These are phyloP conservation scores for Archivesica marissinica DNA, from an alignment of 1,140 invertebrate species.

Conservation along the genomic window DNA sequence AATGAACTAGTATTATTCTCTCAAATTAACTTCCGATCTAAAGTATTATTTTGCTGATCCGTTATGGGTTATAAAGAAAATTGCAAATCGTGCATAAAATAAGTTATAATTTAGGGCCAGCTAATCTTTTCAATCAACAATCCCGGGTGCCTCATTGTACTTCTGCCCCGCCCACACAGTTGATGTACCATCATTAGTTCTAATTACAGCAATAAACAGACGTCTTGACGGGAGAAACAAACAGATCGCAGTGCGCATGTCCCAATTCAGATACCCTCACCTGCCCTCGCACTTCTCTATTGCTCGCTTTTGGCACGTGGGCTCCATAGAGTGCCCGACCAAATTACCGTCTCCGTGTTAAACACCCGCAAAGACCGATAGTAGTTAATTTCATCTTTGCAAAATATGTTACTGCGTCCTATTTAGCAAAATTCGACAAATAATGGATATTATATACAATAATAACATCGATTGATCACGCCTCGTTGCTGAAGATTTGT, in stretches of 20 bases:
- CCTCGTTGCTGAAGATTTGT: constrained; percentile 51
- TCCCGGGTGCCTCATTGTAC: constrained; percentile 57
- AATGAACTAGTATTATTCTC: constrained; percentile 57
- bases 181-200: constrained; percentile 58
- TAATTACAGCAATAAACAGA: constrained; percentile 62
- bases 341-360: constrained; percentile 51
- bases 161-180: constrained; percentile 48
- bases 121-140: constrained; percentile 61
- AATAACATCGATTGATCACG: constrained; percentile 35
- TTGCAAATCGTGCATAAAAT: constrained; percentile 58
- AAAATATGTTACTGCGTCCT: constrained; percentile 32
- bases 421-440: constrained; percentile 24
- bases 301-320: constrained; percentile 40
- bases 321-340: constrained; percentile 24
- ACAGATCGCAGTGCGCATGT: constrained; percentile 56
- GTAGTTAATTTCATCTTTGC: constrained; percentile 33
- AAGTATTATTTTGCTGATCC: constrained; percentile 39
- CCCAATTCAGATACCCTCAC: constrained; percentile 55
- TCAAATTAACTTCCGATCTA: constrained; percentile 51
- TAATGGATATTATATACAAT: constrained; percentile 60
- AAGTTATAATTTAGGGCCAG: constrained; percentile 58
- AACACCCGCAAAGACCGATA: constrained; percentile 37
- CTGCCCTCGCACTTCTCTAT: constrained; percentile 50
- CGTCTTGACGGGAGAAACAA: constrained; percentile 51
- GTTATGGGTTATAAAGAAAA: constrained; percentile 41